Percentiles rank a stretch among this genome's conserved stretches.
Evolutionary conservation across 2,113 vertebrate genomes (phyloP).

Genomic region (Maccullochella peelii): DNA sequence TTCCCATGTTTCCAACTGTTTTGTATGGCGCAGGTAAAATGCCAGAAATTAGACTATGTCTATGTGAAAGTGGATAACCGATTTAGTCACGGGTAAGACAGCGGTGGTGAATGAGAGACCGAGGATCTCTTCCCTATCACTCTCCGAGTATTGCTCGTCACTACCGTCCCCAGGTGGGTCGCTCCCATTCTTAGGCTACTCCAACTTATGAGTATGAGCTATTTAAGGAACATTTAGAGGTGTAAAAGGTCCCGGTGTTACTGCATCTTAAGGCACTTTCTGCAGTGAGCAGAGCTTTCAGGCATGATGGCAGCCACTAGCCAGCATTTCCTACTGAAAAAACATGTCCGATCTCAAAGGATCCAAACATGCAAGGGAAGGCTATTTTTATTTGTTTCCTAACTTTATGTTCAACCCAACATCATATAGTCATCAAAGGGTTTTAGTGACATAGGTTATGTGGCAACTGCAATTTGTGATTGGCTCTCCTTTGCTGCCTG

Average conservation of each 20-base stretch:
- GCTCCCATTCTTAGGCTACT: too few relatives aligned
- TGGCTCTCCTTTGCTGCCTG: background rate
- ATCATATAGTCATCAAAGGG: background rate
- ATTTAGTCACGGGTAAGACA: background rate
- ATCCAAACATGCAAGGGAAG: background rate
- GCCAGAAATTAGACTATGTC: background rate
- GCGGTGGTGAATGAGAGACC: conserved; percentile 3
- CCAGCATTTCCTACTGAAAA: background rate
- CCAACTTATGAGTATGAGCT: background rate
- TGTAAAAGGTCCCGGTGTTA: too few relatives aligned
- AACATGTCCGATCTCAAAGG: background rate
- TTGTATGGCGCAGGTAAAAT: background rate
- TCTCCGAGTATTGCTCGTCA: background rate
- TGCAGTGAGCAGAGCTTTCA: too few relatives aligned
- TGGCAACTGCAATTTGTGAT: background rate
- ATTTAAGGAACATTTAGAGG: background rate
- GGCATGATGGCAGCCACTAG: background rate
- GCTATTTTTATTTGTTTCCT: background rate
- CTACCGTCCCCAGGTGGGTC: background rate
- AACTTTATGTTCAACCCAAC: background rate
- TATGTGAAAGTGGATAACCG: background rate
- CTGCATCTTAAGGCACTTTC: too few relatives aligned
- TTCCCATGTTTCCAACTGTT: background rate
- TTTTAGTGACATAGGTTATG: background rate
- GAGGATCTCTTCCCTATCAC: conserved; percentile 2